These are phyloP conservation scores for Chrosomus eos DNA, from an alignment of 2,797 vertebrate species.

Conservation along the genomic window DNA sequence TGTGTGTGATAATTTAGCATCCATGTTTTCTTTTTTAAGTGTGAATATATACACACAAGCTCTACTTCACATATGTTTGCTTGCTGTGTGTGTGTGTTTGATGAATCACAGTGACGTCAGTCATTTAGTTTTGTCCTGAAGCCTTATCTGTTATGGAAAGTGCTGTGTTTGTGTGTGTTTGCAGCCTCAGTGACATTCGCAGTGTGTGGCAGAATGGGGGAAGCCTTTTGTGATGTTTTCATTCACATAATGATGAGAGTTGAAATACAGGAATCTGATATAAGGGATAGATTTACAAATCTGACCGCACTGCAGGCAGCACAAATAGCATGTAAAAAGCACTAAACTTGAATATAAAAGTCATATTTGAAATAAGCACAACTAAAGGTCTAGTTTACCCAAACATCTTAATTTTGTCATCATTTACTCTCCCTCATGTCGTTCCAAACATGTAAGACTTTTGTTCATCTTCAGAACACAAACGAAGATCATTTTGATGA, in stretches of 20 bases:
- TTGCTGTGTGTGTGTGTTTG: constrained; percentile 6
- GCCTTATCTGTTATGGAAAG: constrained; percentile 41
- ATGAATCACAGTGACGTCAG: constrained; percentile 38
- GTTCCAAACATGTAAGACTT: too few relatives aligned
- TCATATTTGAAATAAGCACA: too few relatives aligned
- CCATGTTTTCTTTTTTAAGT: constrained; percentile 1
- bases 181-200: constrained; percentile 19
- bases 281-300: neutral
- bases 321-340: neutral
- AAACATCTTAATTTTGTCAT: too few relatives aligned
- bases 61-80: constrained; percentile 17
- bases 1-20: constrained; percentile 13
- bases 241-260: neutral
- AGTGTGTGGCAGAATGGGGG: neutral
- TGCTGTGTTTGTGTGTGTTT: constrained; percentile 28
- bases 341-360: neutral
- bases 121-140: constrained; percentile 30
- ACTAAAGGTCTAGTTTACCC: too few relatives aligned
- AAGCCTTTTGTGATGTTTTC: constrained; percentile 34
- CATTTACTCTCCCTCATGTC: too few relatives aligned
- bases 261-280: constrained; percentile 8
- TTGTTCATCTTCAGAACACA: too few relatives aligned
- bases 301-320: neutral
- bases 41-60: neutral
- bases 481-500: too few relatives aligned